These are phyloP conservation scores for Oncopodura yosiiana DNA, from an alignment of 1,140 invertebrate species.

Conservation along the genomic window DNA sequence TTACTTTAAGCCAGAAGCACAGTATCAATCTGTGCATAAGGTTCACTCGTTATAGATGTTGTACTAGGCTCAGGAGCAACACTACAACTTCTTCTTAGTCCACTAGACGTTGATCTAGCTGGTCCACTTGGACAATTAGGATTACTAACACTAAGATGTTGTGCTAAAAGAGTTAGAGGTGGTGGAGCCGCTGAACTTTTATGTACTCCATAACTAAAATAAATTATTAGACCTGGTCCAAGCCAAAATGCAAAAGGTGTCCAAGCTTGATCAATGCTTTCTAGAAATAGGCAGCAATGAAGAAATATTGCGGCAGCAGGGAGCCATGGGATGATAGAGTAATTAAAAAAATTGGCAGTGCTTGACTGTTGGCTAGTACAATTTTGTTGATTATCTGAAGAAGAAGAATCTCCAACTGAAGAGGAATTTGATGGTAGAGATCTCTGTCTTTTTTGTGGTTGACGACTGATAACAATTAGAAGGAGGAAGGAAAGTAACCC, in stretches of 20 bases:
- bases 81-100: conserved; percentile 8
- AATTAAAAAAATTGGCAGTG: conserved; percentile 18
- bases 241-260: conserved; percentile 31
- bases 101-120: not conserved
- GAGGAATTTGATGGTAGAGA: not conserved
- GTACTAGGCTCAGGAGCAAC: conserved; percentile 21
- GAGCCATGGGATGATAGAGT: conserved; percentile 31
- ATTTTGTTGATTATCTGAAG: conserved; percentile 6
- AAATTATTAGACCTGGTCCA: conserved; percentile 25
- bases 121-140: not conserved
- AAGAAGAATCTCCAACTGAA: not conserved
- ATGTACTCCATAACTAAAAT: conserved; percentile 29
- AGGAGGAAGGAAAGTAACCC: conserved; percentile 31
- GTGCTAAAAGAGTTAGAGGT: conserved; percentile 7
- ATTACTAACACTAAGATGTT: conserved; percentile 1
- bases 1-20: conserved; percentile 13
- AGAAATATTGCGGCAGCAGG: conserved; percentile 26
- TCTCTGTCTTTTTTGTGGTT: conserved; percentile 27
- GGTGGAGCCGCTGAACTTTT: conserved; percentile 29
- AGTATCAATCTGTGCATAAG: conserved; percentile 26
- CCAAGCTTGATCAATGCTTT: conserved; percentile 24
- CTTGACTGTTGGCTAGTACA: not conserved
- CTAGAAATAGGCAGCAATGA: conserved; percentile 29
- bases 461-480: conserved; percentile 33
- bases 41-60: conserved; percentile 15